A percentile compares a stretch with the other conserved stretches of the same genome.
phyloP scores from a whole-genome alignment of 2,113 vertebrate genomes.

The Tonatia bakeri region DNA sequence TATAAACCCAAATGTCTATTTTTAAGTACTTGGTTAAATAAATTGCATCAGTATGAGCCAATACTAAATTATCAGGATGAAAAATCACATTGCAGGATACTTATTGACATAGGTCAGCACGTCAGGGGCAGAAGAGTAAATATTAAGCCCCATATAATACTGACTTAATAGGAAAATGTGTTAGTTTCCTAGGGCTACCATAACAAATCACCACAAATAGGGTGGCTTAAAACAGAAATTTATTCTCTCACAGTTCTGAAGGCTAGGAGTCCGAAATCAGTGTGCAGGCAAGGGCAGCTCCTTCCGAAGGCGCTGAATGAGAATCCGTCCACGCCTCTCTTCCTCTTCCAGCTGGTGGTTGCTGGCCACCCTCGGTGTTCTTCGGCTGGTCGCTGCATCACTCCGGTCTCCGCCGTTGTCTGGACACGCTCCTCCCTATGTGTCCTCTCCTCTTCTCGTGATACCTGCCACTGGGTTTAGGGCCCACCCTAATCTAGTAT shows the following conservation, averaged over 20 bases:
- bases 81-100: slow-evolving; percentile 2
- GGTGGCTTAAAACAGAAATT: neutral
- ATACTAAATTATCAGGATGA: neutral
- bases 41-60: neutral
- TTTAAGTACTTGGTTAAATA: neutral
- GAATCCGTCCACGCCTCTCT: neutral
- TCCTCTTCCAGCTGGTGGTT: neutral
- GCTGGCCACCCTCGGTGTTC: neutral
- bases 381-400: neutral
- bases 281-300: neutral
- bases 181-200: neutral
- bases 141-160: neutral
- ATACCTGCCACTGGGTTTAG: neutral
- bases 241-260: neutral
- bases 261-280: neutral
- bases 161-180: neutral
- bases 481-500: neutral
- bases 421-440: neutral
- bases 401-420: neutral
- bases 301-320: neutral
- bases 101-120: neutral
- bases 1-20: neutral
- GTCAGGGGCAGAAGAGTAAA: neutral
- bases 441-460: neutral
- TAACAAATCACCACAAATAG: neutral